Evolutionary conservation across 2,113 vertebrate species (phyloP).

Genomic region (Hydrochoerus hydrochaeris): DNA sequence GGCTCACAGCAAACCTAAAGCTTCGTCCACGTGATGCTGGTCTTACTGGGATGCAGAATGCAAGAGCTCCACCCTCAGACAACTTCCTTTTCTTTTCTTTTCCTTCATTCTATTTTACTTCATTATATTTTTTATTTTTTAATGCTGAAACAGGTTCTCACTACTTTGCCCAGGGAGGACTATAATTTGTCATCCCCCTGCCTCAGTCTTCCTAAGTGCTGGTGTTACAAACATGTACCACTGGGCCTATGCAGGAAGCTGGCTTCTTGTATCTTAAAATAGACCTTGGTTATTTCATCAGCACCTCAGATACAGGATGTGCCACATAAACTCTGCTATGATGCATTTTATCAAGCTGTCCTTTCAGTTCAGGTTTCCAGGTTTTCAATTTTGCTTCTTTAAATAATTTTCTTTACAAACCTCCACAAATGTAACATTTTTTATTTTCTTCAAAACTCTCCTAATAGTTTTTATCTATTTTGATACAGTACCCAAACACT

Average conservation of each 20-base stretch:
- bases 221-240: neutral
- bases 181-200: neutral
- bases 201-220: neutral
- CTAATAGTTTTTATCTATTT: neutral
- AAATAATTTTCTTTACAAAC: neutral
- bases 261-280: neutral
- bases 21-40: neutral
- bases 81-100: too few relatives aligned
- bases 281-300: neutral
- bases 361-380: neutral
- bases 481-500: neutral
- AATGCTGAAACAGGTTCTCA: neutral
- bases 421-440: neutral
- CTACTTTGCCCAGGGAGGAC: neutral
- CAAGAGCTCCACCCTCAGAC: neutral
- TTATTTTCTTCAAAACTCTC: neutral
- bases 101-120: neutral
- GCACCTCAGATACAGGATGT: neutral
- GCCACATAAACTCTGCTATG: neutral
- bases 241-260: neutral
- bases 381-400: neutral
- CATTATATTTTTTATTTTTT: neutral
- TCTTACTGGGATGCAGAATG: neutral
- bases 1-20: neutral
- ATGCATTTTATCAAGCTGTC: neutral